Conservation (phyloP, 30 jellyfish, hydroid and myxozoan genomes). For the Hydractinia echinata region DNA sequence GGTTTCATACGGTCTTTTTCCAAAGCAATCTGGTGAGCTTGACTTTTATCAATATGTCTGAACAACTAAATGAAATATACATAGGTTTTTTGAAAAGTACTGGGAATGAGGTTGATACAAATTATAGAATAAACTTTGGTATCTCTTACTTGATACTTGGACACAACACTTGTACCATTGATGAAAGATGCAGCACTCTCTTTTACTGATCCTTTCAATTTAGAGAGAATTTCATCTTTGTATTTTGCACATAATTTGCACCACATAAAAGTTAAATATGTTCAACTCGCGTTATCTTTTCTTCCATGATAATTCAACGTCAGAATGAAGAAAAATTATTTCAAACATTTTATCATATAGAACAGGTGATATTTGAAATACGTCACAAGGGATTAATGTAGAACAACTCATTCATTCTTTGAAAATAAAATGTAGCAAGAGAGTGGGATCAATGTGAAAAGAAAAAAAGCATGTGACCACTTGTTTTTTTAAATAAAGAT, state of each 20-base stretch:
- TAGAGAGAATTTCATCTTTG: not conserved
- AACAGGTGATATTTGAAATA: too few relatives aligned
- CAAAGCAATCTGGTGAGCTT: not conserved
- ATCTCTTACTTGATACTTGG: constrained; percentile 29
- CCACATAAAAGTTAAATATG: too few relatives aligned
- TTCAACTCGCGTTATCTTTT: too few relatives aligned
- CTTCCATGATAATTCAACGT: too few relatives aligned
- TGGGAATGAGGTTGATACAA: not conserved
- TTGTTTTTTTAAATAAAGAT: too few relatives aligned
- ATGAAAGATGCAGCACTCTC: constrained; percentile 8
- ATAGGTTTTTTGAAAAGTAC: not conserved
- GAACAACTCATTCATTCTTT: too few relatives aligned
- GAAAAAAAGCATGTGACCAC: too few relatives aligned
- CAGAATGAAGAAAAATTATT: too few relatives aligned
- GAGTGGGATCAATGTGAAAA: too few relatives aligned
- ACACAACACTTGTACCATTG: constrained; percentile 16
- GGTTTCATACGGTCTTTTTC: not conserved
- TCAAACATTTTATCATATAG: too few relatives aligned
- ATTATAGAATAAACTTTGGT: not conserved
- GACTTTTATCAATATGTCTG: not conserved
- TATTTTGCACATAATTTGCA: constrained; percentile 5
- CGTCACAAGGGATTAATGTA: too few relatives aligned
- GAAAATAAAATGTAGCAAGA: too few relatives aligned
- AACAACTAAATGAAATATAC: not conserved
- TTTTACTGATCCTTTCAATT: constrained; percentile 17